A percentile compares a stretch with the other conserved stretches of the same genome.
phyloP scores from a whole-genome alignment of 2,113 vertebrate species.

The Labrus mixtus region DNA sequence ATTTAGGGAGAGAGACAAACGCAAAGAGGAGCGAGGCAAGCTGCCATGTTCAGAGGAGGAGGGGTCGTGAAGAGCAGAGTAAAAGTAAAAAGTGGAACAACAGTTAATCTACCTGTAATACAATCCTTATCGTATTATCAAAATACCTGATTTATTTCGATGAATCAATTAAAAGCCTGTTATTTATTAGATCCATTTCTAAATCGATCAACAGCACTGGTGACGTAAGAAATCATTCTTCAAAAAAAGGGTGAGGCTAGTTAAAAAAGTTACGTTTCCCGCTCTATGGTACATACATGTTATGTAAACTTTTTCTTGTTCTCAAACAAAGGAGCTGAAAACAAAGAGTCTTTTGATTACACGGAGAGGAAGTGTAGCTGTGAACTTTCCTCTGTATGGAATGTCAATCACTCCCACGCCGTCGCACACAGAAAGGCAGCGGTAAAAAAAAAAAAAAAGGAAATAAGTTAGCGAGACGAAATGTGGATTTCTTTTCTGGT shows the following conservation, averaged over 20 bases:
- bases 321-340: neutral
- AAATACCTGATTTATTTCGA: no score
- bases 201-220: no score
- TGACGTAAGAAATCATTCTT: neutral
- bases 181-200: neutral
- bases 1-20: no score
- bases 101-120: no score
- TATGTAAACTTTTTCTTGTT: neutral
- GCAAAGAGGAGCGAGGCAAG: no score
- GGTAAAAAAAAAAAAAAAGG: constrained; percentile 60
- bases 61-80: no score
- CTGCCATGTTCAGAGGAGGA: no score
- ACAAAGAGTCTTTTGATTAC: constrained; percentile 15
- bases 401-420: constrained; percentile 15
- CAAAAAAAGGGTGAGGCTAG: neutral
- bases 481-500: constrained; percentile 41
- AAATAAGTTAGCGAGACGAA: constrained; percentile 57
- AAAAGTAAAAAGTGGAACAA: no score
- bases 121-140: no score
- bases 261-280: neutral
- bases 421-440: constrained; percentile 7
- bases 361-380: neutral
- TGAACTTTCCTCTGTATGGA: constrained; percentile 4
- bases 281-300: neutral
- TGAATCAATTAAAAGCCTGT: no score